phyloP scores from a whole-genome alignment of 2,888 invertebrate species.

The Torymus aiolomorphi region DNA sequence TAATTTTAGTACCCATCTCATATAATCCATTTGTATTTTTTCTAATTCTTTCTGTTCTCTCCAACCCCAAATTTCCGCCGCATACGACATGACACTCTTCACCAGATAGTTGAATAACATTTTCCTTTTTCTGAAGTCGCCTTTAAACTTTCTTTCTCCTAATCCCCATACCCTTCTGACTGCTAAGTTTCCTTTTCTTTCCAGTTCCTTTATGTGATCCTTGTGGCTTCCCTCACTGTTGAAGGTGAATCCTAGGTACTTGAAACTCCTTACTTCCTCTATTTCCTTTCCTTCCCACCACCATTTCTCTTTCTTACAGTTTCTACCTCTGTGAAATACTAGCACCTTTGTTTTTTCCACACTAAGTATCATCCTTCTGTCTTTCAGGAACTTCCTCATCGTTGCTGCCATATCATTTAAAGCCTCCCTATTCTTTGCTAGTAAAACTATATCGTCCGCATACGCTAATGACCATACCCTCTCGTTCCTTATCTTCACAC shows the following conservation, averaged over 20 bases:
- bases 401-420: slow-evolving; percentile 23
- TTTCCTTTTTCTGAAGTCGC: no score
- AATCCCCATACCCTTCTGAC: slow-evolving; percentile 39
- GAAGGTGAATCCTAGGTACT: slow-evolving; percentile 41
- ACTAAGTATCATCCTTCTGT: slow-evolving; percentile 42
- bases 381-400: slow-evolving; percentile 33
- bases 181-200: slow-evolving; percentile 44
- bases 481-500: slow-evolving; percentile 25
- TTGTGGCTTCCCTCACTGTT: slow-evolving; percentile 20
- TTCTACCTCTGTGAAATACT: slow-evolving; percentile 31
- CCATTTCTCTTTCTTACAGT: slow-evolving; percentile 29
- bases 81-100: no score
- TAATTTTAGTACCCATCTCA: slow-evolving; percentile 37
- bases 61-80: slow-evolving; percentile 47
- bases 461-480: slow-evolving; percentile 53
- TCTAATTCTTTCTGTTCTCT: slow-evolving; percentile 40
- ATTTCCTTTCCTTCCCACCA: slow-evolving; percentile 27
- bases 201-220: slow-evolving; percentile 38
- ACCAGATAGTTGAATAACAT: no score
- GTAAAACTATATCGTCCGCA: slow-evolving; percentile 36
- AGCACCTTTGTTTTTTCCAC: slow-evolving; percentile 44
- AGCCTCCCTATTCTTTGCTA: slow-evolving; percentile 24
- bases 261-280: slow-evolving; percentile 36
- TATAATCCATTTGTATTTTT: slow-evolving; percentile 38
- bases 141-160: no score